Conservation (phyloP, 2,888 invertebrate genomes). For the Bedellia somnulentella region DNA sequence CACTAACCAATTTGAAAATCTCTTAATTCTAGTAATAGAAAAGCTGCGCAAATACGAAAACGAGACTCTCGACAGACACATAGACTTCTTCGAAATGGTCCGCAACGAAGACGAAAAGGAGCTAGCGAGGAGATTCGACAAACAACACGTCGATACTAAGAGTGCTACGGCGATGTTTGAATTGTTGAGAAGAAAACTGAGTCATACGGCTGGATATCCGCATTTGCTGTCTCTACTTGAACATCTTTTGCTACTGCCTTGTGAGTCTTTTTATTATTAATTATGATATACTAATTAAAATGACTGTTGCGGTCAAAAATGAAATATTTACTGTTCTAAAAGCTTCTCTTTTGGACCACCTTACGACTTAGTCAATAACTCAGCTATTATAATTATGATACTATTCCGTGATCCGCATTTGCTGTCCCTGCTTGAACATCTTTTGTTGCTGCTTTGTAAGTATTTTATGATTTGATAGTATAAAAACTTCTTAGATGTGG, state of each 20-base stretch:
- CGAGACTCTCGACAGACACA: constrained; percentile 91
- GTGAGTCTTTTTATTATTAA: constrained; percentile 40
- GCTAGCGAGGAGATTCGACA: constrained; percentile 85
- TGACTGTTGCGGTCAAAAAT: too few species aligned
- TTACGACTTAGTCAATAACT: too few species aligned
- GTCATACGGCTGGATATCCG: constrained; percentile 90
- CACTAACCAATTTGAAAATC: too few species aligned
- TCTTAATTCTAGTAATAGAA: constrained; percentile 72
- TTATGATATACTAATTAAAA: neutral
- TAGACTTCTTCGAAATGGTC: constrained; percentile 99
- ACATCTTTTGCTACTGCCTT: constrained; percentile 82
- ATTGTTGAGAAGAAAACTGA: constrained; percentile 80
- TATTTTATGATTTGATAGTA: too few species aligned
- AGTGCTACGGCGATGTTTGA: constrained; percentile 94
- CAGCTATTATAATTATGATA: too few species aligned
- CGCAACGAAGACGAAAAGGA: constrained; percentile 96
- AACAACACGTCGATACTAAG: constrained; percentile 91
- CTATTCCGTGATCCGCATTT: too few species aligned
- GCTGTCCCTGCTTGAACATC: too few species aligned
- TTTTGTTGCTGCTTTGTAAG: too few species aligned
- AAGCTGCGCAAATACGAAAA: constrained; percentile 91
- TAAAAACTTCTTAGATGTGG: too few species aligned
- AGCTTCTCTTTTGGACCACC: too few species aligned
- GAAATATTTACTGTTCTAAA: too few species aligned
- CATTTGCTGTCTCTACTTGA: constrained; percentile 89